Evolutionary conservation across 2,888 invertebrate genomes (phyloP), one percentile per base, ranked within the genome.

Genomic region (Himalopsyche japonica): DNA sequence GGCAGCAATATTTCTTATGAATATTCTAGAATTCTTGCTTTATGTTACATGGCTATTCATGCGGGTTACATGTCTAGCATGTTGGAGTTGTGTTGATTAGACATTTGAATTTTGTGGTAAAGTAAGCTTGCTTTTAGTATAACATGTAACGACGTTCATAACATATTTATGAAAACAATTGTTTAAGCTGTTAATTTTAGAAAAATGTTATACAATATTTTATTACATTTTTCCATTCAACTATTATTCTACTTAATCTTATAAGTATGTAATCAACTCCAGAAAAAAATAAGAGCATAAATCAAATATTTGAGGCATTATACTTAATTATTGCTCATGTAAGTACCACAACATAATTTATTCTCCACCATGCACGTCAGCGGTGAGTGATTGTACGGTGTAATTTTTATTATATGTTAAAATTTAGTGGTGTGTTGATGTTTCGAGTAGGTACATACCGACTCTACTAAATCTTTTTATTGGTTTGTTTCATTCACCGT

Each of bases 371-470:
- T 70, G n/a, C 47, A 32, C 64, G 47, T 76, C 80, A 80, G 77
- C 48, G 77, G 80, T 83, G 83, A 83, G 80, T 83, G 83, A 83
- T 80, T 48, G 70, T 77, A 64, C 64, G 27, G 27, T 80, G 80
- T 85, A 76, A 80, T 80, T 86, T 84, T 86, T 86, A 86, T 86
- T 86, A 82, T 83, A 86, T 83, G 86, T 86, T 86, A 80, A 84
- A 84, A 84, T 84, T 84, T 84, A 84, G 84, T 80, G 86, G 78
- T 84, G 80, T 80, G 82, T 86, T 84, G 84, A 86, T 84, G 77
- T 64, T 80, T 80, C 20, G 47, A 80, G 76, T 34, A 76, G 49
- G 47, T 80, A 43, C 43, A 43, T 43, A 70, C 48, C 76, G 30
- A 77, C 76, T 80, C 80, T 83, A 83, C 78, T 79, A 83, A 83